These are phyloP conservation scores for Electrona antarctica DNA, from an alignment of 2,113 vertebrate species.

Conservation along the genomic window DNA sequence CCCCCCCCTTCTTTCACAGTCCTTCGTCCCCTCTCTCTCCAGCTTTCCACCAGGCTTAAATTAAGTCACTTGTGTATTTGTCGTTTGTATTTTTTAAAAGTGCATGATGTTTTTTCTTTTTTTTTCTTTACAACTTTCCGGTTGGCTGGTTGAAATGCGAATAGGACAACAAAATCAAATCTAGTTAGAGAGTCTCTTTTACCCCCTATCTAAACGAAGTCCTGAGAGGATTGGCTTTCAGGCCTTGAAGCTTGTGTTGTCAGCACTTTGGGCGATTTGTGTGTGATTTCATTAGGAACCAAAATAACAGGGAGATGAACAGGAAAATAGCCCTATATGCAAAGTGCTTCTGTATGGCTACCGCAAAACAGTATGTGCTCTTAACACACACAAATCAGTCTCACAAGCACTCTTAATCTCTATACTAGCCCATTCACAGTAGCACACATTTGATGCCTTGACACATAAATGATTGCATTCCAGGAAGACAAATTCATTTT, in stretches of 20 bases:
- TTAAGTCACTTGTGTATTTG: conserved; percentile 67
- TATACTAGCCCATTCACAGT: conserved; percentile 25
- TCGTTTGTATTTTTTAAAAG: conserved; percentile 40
- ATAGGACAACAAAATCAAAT: conserved; percentile 69
- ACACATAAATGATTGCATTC: neutral
- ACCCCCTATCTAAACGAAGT: conserved; percentile 73
- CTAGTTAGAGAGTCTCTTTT: conserved; percentile 62
- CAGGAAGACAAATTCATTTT: conserved; percentile 55
- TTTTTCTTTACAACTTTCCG: conserved; percentile 29
- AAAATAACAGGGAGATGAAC: conserved; percentile 75
- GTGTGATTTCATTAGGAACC: conserved; percentile 79
- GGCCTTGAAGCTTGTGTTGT: conserved; percentile 74
- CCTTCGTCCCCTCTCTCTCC: conserved; percentile 31
- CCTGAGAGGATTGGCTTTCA: conserved; percentile 80
- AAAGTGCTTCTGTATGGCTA: conserved; percentile 60
- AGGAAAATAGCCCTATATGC: conserved; percentile 68
- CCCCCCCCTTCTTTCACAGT: conserved; percentile 32
- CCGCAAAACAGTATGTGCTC: conserved; percentile 57
- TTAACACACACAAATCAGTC: conserved; percentile 26
- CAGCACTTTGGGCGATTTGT: conserved; percentile 82
- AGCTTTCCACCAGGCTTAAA: conserved; percentile 64
- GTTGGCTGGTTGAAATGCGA: conserved; percentile 24
- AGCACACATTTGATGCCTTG: conserved; percentile 39
- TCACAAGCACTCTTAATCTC: conserved; percentile 3
- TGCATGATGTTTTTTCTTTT: neutral